Base-by-base conservation (phyloP, 2,888 invertebrate genomes). In the Beris morrisii region DNA sequence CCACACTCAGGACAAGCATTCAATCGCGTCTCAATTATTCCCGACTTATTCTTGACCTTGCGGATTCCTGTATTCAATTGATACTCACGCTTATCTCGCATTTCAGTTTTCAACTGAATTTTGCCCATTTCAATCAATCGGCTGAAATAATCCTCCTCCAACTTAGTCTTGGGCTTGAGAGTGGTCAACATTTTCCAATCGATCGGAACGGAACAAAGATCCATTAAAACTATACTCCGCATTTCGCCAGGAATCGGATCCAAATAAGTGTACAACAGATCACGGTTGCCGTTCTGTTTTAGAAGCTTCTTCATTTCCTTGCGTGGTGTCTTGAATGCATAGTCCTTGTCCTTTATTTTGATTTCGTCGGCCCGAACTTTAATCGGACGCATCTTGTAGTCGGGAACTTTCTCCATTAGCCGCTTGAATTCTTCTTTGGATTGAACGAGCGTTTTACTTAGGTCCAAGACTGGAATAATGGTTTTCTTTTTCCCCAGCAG, bases 141-240 rank as follows among this genome's bases (percentile, higher is more conserved):
- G 70, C 92, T 91, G 77, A 92, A 95, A 82, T 91, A 92, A 75
- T 93, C 92, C 80, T 95, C 94, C 73, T 95, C 95, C 30, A 87
- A 80, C 74, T 91, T 91, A 38, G 86, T 85, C 78, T 93, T 93
- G 0, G 95, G 95, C 72, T 94, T 83, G 32, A 91, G 79, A n/a
- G 91, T 89, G 12, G 95, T 95, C 66, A 95, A 83, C 95, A 95
- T 95, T 78, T 91, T 87, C 95, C 95, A 95, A 76, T 93, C 93
- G 69, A 95, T 95, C 45, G 92, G 88, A 15, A 95, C 93, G 9
- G 88, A 85, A 73, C 91, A 91, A 57, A 95, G 82, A 73, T 95
- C 94, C 72, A 75, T 74, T 0, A 81, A 72, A 3, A 75, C 72
- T 53, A 81, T 74, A 38, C 75, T 75, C 68, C 77, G 85, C 94